Evolutionary conservation across 2,888 invertebrate genomes (phyloP), one percentile per base, ranked within the genome.

Genomic region (Amaurobius ferox): DNA sequence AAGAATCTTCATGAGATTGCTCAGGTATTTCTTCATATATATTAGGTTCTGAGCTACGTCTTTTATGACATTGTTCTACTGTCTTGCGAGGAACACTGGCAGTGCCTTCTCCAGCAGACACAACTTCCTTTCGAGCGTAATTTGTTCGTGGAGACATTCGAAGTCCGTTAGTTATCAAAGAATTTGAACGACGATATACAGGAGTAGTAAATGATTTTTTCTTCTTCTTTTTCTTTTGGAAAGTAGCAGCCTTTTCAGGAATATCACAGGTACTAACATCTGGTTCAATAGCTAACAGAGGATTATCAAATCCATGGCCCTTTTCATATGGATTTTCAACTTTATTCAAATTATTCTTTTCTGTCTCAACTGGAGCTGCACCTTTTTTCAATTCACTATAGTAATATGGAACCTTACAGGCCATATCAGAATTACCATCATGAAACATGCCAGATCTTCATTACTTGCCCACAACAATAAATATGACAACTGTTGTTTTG

Each of bases 371-470:
- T 32, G 71, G 48, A 23, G 71, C 64, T 35, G 86, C 87, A 39
- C 87, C 85, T 62, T 87, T 87, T 29, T 86, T 87, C 44, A 89
- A 86, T 87, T 89, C 89, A 66, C 89, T 88, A 44, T 89, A 89
- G 66, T 89, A 89, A 76, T 89, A 89, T 35, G 89, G 89, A 26
- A 88, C 89, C 70, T 88, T 89, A 40, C 76, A 72, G 48, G 88
- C 88, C 88, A 88, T 88, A 23, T 76, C 79, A 68, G 66, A 79
- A 76, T 79, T 86, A 70, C 74, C 86, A 76, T 86, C 79, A 86
- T 79, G 85, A 85, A 68, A 85, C 85, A 78, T 78, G 78, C 78
- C 85, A 85, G 32, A 85, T 79, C 73, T 44, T 78, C 85, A 85
- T 85, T 78, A 61, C 68, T 32, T 16, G 0, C 66, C 35, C n/a